Conservation (phyloP, 2,113 vertebrate genomes). For the Hyperoodon ampullatus region DNA sequence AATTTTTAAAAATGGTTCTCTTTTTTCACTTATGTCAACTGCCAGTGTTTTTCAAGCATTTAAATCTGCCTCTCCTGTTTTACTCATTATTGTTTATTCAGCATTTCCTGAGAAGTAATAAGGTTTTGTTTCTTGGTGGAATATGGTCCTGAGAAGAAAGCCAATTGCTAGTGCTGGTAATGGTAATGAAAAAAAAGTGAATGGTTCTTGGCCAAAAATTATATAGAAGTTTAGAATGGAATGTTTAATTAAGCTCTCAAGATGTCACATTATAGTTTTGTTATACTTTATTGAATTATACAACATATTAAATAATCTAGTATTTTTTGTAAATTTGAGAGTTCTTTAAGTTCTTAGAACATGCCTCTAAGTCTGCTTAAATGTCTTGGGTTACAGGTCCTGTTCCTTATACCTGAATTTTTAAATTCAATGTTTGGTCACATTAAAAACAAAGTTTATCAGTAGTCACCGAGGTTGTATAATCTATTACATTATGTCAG, state of each 20-base stretch:
- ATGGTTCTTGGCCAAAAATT: neutral
- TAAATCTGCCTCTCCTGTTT: neutral
- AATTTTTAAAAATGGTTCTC: neutral
- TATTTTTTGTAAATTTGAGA: slow-evolving; percentile 6
- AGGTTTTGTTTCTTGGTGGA: neutral
- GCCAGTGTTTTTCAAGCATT: neutral
- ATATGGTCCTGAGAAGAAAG: neutral
- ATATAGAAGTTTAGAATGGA: neutral
- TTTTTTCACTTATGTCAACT: neutral
- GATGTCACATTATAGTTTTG: neutral
- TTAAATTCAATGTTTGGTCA: neutral
- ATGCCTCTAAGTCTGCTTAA: neutral
- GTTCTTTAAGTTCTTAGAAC: neutral
- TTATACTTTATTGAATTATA: neutral
- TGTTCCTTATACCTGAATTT: neutral
- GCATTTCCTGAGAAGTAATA: neutral
- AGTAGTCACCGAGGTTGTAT: neutral
- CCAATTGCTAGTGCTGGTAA: neutral
- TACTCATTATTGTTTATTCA: neutral
- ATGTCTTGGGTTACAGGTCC: neutral
- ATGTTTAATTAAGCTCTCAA: neutral
- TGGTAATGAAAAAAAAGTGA: neutral
- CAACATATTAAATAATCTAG: neutral
- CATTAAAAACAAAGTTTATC: slow-evolving; percentile 33
- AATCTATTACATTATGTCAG: neutral